Percentiles rank a stretch among this genome's conserved stretches.
phyloP scores from a whole-genome alignment of 2,797 vertebrate genomes.

The Galago senegalensis region DNA sequence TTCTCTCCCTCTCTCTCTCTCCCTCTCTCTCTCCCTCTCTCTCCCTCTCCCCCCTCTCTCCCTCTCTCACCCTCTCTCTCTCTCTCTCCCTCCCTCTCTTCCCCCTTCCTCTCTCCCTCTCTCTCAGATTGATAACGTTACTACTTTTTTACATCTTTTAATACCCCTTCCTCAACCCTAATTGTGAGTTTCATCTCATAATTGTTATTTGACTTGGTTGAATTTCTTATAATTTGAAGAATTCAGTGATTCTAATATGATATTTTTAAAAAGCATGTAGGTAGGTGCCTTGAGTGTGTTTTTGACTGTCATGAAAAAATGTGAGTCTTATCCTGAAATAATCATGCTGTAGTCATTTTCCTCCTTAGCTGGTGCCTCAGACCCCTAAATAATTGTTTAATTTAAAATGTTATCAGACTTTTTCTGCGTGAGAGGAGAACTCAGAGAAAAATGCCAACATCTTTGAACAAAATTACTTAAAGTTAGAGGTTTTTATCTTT shows the following conservation, averaged over 20 bases:
- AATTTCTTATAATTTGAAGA: neutral
- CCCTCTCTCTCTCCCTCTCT: too few relatives aligned
- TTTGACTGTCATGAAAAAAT: neutral
- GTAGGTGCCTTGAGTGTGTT: neutral
- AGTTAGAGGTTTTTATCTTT: conserved; percentile 58
- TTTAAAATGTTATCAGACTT: conserved; percentile 81
- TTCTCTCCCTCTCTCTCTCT: too few relatives aligned
- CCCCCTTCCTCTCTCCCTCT: too few relatives aligned
- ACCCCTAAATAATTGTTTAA: conserved; percentile 74
- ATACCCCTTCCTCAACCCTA: neutral
- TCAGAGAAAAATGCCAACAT: conserved; percentile 78
- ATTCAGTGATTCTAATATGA: neutral
- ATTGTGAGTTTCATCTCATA: neutral
- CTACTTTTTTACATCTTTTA: neutral
- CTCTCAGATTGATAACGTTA: neutral
- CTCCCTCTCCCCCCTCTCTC: too few relatives aligned
- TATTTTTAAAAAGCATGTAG: neutral
- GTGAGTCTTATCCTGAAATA: conserved; percentile 76
- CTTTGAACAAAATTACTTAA: conserved; percentile 80
- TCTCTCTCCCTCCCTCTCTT: neutral
- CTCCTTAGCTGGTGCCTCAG: conserved; percentile 67
- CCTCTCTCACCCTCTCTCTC: neutral
- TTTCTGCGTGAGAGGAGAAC: conserved; percentile 78
- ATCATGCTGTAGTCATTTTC: conserved; percentile 73
- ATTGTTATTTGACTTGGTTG: conserved; percentile 37